A percentile compares a stretch with the other conserved stretches of the same genome.
Evolutionary conservation across 2,113 vertebrate species (phyloP).

Genomic region (Machaerirhynchus nigripectus): DNA sequence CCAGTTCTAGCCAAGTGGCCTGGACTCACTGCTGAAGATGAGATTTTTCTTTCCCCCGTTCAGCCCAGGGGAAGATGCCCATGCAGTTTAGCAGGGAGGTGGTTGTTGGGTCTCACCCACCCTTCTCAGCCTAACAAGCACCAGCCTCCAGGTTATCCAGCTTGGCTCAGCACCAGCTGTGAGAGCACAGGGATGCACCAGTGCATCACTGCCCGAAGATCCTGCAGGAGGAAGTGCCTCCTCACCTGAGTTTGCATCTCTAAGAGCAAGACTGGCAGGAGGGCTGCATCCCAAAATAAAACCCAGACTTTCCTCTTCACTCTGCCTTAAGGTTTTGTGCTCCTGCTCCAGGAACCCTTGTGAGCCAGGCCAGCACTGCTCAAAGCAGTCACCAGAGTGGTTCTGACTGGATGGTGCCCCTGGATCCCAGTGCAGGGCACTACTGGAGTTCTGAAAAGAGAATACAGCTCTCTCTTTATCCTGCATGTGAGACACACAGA

Average conservation of each 20-base stretch:
- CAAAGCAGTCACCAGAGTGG: background rate
- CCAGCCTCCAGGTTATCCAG: background rate
- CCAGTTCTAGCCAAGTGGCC: background rate
- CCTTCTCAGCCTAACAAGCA: background rate
- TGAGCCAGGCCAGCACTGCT: background rate
- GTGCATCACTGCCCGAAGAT: background rate
- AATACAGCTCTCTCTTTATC: slow-evolving; percentile 15
- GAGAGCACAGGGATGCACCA: background rate
- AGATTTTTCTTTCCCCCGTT: background rate
- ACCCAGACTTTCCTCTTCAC: background rate
- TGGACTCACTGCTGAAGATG: fast-evolving
- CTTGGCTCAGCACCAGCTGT: background rate
- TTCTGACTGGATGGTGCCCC: background rate
- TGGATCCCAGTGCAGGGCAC: background rate
- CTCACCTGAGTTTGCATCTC: fast-evolving
- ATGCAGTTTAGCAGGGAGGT: background rate
- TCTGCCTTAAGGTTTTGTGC: background rate
- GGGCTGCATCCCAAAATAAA: background rate
- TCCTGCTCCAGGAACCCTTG: background rate
- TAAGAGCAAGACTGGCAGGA: background rate
- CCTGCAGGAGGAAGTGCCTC: background rate
- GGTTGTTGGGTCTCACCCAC: background rate
- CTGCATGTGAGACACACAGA: slow-evolving; percentile 9
- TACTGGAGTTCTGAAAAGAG: background rate
- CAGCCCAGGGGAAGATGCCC: background rate